Evolutionary conservation across 2,888 invertebrate species (phyloP).

Genomic region (Andrena hattorfiana): DNA sequence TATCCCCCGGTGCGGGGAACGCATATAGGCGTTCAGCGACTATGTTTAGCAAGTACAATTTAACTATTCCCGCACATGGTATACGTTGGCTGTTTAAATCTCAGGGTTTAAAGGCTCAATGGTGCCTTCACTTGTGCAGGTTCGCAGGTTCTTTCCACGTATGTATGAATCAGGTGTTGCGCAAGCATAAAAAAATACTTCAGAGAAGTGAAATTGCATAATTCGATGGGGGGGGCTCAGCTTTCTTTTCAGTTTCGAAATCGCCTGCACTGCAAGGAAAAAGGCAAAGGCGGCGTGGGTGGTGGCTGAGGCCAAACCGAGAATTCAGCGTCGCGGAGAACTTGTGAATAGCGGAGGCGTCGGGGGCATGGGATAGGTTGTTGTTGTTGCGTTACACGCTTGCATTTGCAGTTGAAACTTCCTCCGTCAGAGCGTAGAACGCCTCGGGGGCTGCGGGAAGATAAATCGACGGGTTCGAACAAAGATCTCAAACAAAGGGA

Average conservation of each 20-base stretch:
- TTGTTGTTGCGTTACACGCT: conserved; percentile 45
- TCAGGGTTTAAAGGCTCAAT: neutral
- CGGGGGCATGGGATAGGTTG: conserved; percentile 58
- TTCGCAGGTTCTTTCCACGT: neutral
- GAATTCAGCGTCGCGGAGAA: conserved; percentile 22
- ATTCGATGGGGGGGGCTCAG: neutral
- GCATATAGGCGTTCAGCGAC: no score
- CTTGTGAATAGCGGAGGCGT: conserved; percentile 57
- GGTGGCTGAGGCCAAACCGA: conserved; percentile 65
- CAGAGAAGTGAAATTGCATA: neutral
- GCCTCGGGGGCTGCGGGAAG: conserved; percentile 14
- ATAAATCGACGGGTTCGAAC: conserved; percentile 28
- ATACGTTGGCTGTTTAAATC: no score
- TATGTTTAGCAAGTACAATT: no score
- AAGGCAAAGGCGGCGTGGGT: conserved; percentile 56
- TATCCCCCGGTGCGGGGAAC: no score
- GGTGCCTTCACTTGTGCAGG: neutral
- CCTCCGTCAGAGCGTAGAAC: conserved; percentile 13
- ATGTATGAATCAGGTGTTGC: no score
- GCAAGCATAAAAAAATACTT: neutral
- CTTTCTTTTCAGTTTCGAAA: conserved; percentile 52
- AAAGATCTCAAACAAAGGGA: conserved; percentile 14
- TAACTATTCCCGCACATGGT: no score
- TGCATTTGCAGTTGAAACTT: conserved; percentile 37
- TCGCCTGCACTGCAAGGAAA: conserved; percentile 21